Conservation (phyloP, 2,113 vertebrate species). For the Mionectes macconnelli region DNA sequence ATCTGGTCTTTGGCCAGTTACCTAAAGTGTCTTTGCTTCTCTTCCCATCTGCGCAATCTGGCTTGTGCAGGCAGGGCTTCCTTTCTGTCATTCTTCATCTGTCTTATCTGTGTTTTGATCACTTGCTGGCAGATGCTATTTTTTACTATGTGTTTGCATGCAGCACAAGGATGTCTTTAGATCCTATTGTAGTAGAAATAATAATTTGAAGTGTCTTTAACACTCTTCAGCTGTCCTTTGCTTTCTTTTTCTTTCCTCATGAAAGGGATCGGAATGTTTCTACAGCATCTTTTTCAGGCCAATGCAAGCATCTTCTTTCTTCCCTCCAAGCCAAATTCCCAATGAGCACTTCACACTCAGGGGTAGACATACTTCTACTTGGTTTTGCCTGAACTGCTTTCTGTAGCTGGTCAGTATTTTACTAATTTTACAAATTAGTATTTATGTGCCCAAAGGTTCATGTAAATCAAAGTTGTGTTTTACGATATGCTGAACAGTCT, state of each 20-base stretch:
- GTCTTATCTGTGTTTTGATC: not conserved
- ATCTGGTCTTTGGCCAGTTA: not conserved
- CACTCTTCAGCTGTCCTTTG: not conserved
- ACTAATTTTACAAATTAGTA: no score
- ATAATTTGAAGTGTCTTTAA: not conserved
- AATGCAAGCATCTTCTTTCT: not conserved
- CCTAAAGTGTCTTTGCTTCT: not conserved
- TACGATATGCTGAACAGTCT: not conserved
- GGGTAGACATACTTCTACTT: not conserved
- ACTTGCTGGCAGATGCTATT: not conserved
- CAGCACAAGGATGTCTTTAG: not conserved
- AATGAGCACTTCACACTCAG: not conserved
- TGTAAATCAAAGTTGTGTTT: not conserved
- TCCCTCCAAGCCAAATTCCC: not conserved
- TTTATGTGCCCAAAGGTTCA: not conserved
- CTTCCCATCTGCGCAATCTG: not conserved
- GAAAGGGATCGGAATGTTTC: not conserved
- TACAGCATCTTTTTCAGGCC: not conserved
- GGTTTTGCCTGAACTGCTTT: not conserved
- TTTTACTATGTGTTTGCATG: not conserved
- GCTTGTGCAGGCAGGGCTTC: not conserved
- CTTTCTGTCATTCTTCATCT: constrained; percentile 1
- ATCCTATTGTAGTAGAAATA: not conserved
- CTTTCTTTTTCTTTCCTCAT: not conserved
- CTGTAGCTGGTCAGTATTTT: not conserved